These are phyloP conservation scores for Prorops nasuta DNA, from an alignment of 1,140 invertebrate species.

Conservation along the genomic window DNA sequence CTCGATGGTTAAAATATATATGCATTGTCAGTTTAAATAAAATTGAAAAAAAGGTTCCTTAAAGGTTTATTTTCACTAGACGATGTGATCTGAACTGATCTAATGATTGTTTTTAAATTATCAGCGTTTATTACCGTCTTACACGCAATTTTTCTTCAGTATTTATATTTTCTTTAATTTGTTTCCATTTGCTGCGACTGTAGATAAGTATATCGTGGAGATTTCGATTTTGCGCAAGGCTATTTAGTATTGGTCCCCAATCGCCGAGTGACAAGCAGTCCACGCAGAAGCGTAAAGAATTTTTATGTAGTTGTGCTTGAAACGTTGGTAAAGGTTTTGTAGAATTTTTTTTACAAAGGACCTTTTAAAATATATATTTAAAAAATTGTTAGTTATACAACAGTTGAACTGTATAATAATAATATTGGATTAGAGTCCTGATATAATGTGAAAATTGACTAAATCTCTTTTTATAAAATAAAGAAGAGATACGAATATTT, in stretches of 20 bases:
- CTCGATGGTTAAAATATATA: too few species aligned
- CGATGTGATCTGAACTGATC: too few species aligned
- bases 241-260: conserved; percentile 25
- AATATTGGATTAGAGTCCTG: not conserved
- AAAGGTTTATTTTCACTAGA: too few species aligned
- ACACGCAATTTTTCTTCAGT: conserved; percentile 26
- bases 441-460: not conserved
- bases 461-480: not conserved
- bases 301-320: conserved; percentile 15
- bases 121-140: conserved; percentile 27
- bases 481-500: not conserved
- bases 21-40: too few species aligned
- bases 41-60: too few species aligned
- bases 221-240: conserved; percentile 22
- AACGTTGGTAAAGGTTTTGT: conserved; percentile 17
- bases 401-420: not conserved
- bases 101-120: too few species aligned
- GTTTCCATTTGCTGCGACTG: conserved; percentile 17
- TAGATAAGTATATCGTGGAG: conserved; percentile 24
- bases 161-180: conserved; percentile 22
- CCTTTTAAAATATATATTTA: conserved; percentile 12
- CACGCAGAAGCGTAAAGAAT: conserved; percentile 24
- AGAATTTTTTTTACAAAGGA: conserved; percentile 17
- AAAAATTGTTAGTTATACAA: too few species aligned
- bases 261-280: conserved; percentile 22